Evolutionary conservation across 1,140 invertebrate genomes (phyloP), one percentile per base, ranked within the genome.

Genomic region (Bombus confusus): DNA sequence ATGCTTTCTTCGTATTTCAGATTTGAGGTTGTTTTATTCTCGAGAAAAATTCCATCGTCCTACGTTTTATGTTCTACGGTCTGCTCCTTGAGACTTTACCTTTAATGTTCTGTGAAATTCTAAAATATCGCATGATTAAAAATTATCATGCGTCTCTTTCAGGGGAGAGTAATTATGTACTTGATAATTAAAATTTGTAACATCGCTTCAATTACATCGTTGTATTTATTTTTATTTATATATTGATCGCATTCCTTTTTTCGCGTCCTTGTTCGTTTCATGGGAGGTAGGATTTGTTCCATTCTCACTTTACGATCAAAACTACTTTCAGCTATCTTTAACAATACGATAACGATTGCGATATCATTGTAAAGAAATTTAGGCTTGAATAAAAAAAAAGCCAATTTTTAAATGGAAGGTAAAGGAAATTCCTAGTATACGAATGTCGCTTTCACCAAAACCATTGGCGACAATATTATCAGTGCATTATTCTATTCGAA

Each of bases 401-500:
- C 2, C 31, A 66, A 62, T 64, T 85, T 85, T 73, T 41, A 31
- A 39, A 72, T 73, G 57, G 34, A 80, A 72, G 43, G 9, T 13
- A n/a, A 6, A 41, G 18, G 3, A 72, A 72, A 80, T 59, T 78
- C 13, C 22, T 59, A 68, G 1, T 8, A 39, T 22, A 9, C 39
- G 25, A 66, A 28, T 52, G 25, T 83, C 41, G 64, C n/a, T 57
- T 39, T 13, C 1, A 64, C 34, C 18, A 39, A 62, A 2, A 31
- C 28, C 34, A 18, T 25, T 31, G 41, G 34, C 28, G 57, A 52
- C 31, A 80, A 41, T 80, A 52, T 84, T 57, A 69, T 39, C 66
- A 25, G n/a, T 79, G 39, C 34, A 77, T 66, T 64, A 62, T 74
- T 71, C 64, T 47, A 78, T 34, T 72, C 77, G 76, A 83, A 86